Evolutionary conservation across 2,113 vertebrate genomes (phyloP), one percentile per base, ranked within the genome.

Genomic region (Microcebus murinus): DNA sequence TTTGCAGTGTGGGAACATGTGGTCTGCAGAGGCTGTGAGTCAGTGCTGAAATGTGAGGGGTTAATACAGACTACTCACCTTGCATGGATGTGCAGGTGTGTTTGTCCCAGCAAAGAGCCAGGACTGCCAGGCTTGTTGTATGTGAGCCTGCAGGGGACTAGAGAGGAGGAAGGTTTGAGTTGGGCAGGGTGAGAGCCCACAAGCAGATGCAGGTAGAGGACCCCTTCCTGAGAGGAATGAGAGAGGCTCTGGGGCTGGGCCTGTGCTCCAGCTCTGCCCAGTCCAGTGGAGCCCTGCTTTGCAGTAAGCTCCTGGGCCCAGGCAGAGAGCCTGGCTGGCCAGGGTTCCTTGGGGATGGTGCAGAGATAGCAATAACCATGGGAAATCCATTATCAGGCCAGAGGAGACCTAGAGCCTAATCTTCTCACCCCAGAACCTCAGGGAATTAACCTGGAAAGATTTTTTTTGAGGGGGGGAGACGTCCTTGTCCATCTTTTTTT

Each of bases 141-240:
- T 50, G 29, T 13, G 39, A 70, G 1, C 3, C 11, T 25, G 34
- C 8, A 1, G 2, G 20, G 27, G 18, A 36, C 7, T 27, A 2
- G 61, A 52, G 29, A 36, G 31, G 15, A 68, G 2, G 61, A 81
- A 31, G 9, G 4, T 23, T 84, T 81, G 52, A 48, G 4, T 36
- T 11, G 13, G 7, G 13, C 27, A 21, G 7, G 23, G 1, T 81
- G 73, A 80, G 52, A 82, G 21, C 9, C 61, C 8, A 34, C 17
- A 39, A 52, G 12, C 39, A 48, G 36, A 31, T 39, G 4, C 45
- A 71, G 25, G 42, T 18, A 4, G 31, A 73, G 10, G 23, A 8
- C 4, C 3, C 3, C 3, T 21, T 14, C 25, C 59, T 77, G 42
- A 61, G 50, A 79, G 57, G 29, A 67, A 27, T 29, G 36, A 20